Evolutionary conservation across 2,797 vertebrate species (phyloP), one percentile per base, ranked within the genome.

Genomic region (Macropodus opercularis): DNA sequence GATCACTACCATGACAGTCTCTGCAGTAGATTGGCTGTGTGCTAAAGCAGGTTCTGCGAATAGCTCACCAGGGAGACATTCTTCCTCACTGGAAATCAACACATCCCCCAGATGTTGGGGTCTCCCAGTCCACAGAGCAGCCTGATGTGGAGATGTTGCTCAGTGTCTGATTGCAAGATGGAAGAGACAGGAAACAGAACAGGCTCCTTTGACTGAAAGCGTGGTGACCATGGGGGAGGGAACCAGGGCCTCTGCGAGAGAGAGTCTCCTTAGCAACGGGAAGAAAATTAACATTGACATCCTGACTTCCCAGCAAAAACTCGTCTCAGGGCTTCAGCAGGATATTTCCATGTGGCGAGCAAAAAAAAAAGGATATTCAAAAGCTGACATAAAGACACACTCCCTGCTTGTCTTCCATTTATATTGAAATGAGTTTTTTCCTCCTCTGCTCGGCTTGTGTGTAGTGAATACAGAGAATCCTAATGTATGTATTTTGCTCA

Each of bases 401-500:
- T 89, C 90, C 74, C 87, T 69, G 82, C 88, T 84, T 84, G 87
- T 86, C 89, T 88, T 89, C 87, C 83, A 94, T 94, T 94, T 94
- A 92, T 92, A 94, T 94, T 94, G 90, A 94, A 94, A 94, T 94
- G 71, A 92, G 89, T 86, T 90, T 85, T 76, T 57, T 44, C 68
- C 61, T 55, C 68, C 72, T 65, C 68, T 35, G 67, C 80, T 79
- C 49, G 44, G 81, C 82, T 73, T 77, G 79, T 88, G 85, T 85
- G 81, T 53, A 51, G 72, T 85, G 90, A 89, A 90, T 89, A 86
- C 89, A 87, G 82, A 86, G 82, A 89, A 80, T 87, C 85, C 86
- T 91, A 88, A 93, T 93, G 87, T 91, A 92, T 92, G 91, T 92
- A 90, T 92, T 93, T 92, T 91, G 90, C 90, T 92, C 89, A 91